These are phyloP conservation scores for Musca vetustissima DNA, from an alignment of 1,140 invertebrate species.

Conservation along the genomic window DNA sequence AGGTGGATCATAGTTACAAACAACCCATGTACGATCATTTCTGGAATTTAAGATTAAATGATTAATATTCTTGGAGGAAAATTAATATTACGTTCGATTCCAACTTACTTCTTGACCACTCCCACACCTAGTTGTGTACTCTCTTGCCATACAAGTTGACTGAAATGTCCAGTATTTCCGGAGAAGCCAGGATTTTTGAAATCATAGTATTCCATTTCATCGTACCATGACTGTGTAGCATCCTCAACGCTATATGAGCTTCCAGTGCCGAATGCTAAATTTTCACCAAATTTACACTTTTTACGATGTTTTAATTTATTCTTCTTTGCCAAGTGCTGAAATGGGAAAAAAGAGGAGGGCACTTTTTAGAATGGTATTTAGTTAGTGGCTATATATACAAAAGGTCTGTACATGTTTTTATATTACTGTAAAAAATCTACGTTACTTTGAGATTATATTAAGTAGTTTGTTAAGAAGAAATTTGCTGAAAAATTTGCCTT, in stretches of 20 bases:
- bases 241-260: constrained; percentile 58
- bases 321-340: constrained; percentile 9
- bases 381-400: too few species aligned
- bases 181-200: constrained; percentile 64
- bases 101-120: constrained; percentile 58
- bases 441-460: too few species aligned
- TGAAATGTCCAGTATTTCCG: constrained; percentile 67
- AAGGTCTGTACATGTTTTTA: too few species aligned
- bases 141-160: constrained; percentile 71
- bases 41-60: constrained; percentile 29
- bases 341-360: not conserved
- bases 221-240: constrained; percentile 64
- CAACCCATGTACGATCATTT: constrained; percentile 37
- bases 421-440: too few species aligned
- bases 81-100: not conserved
- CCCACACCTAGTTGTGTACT: constrained; percentile 70
- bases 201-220: constrained; percentile 61
- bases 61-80: too few species aligned
- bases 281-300: constrained; percentile 76
- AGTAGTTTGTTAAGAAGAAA: too few species aligned
- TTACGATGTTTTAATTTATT: constrained; percentile 62
- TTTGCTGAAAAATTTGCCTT: too few species aligned
- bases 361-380: not conserved
- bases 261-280: constrained; percentile 72
- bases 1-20: constrained; percentile 48